Evolutionary conservation across 2,888 invertebrate genomes (phyloP).

Genomic region (Dasypolia templi): DNA sequence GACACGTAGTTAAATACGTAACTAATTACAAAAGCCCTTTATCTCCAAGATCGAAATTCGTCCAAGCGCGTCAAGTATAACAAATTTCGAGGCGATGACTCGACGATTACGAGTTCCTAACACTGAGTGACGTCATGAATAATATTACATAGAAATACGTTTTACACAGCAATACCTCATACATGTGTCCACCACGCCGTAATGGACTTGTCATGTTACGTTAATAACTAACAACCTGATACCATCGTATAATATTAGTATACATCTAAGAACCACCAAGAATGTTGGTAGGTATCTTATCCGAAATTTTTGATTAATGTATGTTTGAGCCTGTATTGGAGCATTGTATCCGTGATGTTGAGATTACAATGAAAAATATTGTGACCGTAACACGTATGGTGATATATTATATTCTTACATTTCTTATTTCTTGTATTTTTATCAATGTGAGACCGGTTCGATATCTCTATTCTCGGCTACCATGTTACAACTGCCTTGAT

Average conservation of each 20-base stretch:
- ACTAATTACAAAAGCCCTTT: slow-evolving; percentile 70
- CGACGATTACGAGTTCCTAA: slow-evolving; percentile 70
- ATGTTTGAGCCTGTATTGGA: slow-evolving; percentile 49
- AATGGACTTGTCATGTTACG: slow-evolving; percentile 90
- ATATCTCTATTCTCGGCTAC: slow-evolving; percentile 61
- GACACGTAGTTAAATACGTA: slow-evolving; percentile 62
- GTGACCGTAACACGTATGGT: slow-evolving; percentile 58
- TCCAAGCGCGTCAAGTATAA: slow-evolving; percentile 77
- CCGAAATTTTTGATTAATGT: slow-evolving; percentile 83
- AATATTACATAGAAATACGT: slow-evolving; percentile 72
- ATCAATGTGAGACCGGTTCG: slow-evolving; percentile 65
- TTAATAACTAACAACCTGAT: slow-evolving; percentile 84
- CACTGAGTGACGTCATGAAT: slow-evolving; percentile 72
- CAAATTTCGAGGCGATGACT: slow-evolving; percentile 83
- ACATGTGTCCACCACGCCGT: slow-evolving; percentile 79
- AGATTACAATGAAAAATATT: slow-evolving; percentile 82
- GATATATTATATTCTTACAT: slow-evolving; percentile 56
- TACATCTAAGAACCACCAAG: slow-evolving; percentile 65
- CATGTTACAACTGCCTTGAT: slow-evolving; percentile 55
- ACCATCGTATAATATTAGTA: slow-evolving; percentile 83
- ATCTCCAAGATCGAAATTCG: slow-evolving; percentile 79
- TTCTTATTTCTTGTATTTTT: slow-evolving; percentile 60
- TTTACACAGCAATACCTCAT: slow-evolving; percentile 74
- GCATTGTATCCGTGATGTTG: slow-evolving; percentile 68
- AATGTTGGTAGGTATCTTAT: slow-evolving; percentile 73